Conservation (phyloP, 2,888 invertebrate genomes). For the Nemoura dubitans region DNA sequence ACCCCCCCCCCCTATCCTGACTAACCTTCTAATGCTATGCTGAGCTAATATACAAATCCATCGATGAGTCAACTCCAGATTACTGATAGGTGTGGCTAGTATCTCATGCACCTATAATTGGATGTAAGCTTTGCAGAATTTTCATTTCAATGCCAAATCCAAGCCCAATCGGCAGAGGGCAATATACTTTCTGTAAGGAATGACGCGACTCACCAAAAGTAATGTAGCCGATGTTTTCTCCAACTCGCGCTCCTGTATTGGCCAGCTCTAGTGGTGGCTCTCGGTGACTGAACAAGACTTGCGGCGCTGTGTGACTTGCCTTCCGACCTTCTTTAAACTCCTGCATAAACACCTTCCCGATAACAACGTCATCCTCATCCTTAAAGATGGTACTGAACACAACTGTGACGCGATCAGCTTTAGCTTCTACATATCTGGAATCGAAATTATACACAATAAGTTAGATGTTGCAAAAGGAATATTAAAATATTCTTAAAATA, state of each 20-base stretch:
- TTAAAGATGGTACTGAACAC: slow-evolving; percentile 99
- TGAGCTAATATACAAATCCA: too few relatives aligned
- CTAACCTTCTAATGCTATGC: too few relatives aligned
- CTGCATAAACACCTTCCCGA: slow-evolving; percentile 99
- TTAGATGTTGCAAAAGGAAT: neutral
- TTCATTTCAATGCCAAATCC: neutral
- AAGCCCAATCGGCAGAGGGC: neutral
- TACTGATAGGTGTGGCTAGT: neutral
- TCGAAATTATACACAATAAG: neutral
- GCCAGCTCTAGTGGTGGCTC: slow-evolving; percentile 96
- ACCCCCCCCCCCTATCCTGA: too few relatives aligned
- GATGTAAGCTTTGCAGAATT: neutral
- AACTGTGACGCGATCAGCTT: slow-evolving; percentile 97
- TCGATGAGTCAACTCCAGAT: neutral
- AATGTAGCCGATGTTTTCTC: slow-evolving; percentile 98
- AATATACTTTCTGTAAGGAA: neutral
- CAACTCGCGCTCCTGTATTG: slow-evolving; percentile 91
- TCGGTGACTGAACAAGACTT: slow-evolving; percentile 90
- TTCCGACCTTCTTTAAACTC: slow-evolving; percentile 97
- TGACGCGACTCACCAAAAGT: slow-evolving; percentile 82
- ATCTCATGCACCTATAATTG: neutral
- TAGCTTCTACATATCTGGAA: slow-evolving; percentile 95
- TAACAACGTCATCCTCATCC: slow-evolving; percentile 97
- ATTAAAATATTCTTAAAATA: slow-evolving; percentile 33
- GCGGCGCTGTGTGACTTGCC: slow-evolving; percentile 93